Conservation (phyloP, 2,888 invertebrate species). For the Ceriagrion tenellum region DNA sequence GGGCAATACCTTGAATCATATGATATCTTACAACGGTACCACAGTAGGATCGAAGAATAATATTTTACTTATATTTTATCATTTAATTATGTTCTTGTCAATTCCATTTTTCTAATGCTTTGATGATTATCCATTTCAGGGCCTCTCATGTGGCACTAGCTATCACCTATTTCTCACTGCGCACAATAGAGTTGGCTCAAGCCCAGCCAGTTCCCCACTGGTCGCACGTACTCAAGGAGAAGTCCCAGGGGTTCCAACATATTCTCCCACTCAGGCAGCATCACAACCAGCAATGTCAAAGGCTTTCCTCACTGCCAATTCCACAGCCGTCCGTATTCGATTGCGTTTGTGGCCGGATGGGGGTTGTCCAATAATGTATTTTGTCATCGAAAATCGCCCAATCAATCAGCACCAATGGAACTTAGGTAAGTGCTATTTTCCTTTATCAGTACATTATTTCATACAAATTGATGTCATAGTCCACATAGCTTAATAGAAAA, state of each 20-base stretch:
- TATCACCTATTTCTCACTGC: conserved; percentile 86
- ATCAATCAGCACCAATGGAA: conserved; percentile 85
- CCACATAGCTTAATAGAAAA: no score
- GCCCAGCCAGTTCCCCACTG: conserved; percentile 84
- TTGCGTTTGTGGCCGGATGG: conserved; percentile 87
- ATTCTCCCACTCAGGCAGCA: conserved; percentile 74
- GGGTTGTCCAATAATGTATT: conserved; percentile 85
- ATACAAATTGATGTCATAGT: conserved; percentile 55
- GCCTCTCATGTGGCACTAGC: conserved; percentile 85
- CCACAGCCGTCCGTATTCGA: conserved; percentile 84
- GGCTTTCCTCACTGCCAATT: conserved; percentile 85
- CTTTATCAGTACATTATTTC: not conserved
- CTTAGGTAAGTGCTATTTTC: conserved; percentile 78
- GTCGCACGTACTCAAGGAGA: conserved; percentile 87
- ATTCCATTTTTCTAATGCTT: not conserved
- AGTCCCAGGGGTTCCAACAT: conserved; percentile 83
- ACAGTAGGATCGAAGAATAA: no score
- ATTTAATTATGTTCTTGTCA: not conserved
- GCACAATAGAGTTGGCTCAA: conserved; percentile 86
- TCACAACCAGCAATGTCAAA: conserved; percentile 78
- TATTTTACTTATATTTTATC: no score
- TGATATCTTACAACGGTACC: no score
- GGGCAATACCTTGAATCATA: no score
- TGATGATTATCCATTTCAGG: conserved; percentile 75
- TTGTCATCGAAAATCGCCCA: conserved; percentile 85